Percentiles rank a stretch among this genome's conserved stretches.
Conservation (phyloP, 2,113 vertebrate genomes). For the Planiliza haematocheilus region DNA sequence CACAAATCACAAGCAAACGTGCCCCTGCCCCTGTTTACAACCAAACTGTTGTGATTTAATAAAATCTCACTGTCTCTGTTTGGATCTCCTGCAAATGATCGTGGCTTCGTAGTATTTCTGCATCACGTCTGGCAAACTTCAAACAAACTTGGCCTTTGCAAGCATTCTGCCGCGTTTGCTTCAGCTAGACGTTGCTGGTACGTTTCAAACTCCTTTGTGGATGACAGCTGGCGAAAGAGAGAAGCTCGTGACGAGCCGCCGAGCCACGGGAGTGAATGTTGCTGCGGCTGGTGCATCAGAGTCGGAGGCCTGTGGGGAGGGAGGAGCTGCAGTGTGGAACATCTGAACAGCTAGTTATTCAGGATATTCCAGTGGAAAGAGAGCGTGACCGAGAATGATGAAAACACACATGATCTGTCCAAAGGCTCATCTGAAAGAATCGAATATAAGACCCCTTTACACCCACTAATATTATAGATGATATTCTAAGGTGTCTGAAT, state of each 20-base stretch:
- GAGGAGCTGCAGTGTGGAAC: slow-evolving; percentile 59
- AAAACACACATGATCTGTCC: not conserved
- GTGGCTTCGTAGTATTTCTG: not conserved
- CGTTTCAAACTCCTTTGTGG: slow-evolving; percentile 6
- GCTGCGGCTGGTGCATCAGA: slow-evolving; percentile 60
- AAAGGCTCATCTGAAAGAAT: not conserved
- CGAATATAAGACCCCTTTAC: not conserved
- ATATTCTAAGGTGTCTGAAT: no score
- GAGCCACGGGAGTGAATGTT: slow-evolving; percentile 46
- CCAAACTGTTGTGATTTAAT: not conserved
- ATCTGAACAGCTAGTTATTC: slow-evolving; percentile 57
- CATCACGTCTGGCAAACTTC: slow-evolving; percentile 5
- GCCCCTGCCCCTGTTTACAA: not conserved
- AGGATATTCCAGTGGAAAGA: slow-evolving; percentile 55
- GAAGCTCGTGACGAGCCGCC: slow-evolving; percentile 20
- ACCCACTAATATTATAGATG: not conserved
- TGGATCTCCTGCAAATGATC: slow-evolving; percentile 7
- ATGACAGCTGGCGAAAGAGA: slow-evolving; percentile 42
- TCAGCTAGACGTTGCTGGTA: slow-evolving; percentile 18
- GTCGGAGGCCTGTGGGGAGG: slow-evolving; percentile 68
- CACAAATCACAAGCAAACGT: slow-evolving; percentile 17
- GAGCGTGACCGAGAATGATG: slow-evolving; percentile 11
- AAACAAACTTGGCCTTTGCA: slow-evolving; percentile 8
- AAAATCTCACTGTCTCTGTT: not conserved
- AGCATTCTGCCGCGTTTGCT: slow-evolving; percentile 4